Conservation (phyloP, 2,888 invertebrate genomes). For the Coremacera marginata region DNA sequence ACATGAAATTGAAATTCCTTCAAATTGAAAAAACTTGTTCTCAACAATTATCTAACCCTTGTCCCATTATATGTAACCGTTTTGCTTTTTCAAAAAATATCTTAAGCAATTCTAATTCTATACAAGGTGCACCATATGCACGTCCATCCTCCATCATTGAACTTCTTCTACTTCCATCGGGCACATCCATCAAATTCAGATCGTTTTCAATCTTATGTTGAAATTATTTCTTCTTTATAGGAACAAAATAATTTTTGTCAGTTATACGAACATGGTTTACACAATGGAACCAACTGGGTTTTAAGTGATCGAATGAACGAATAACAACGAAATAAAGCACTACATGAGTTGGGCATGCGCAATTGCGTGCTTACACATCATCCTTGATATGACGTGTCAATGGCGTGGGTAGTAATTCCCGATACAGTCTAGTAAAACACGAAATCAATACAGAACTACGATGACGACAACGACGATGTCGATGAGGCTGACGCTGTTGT, state of each 20-base stretch:
- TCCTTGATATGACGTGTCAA: neutral
- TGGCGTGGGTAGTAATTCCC: neutral
- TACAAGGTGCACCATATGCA: neutral
- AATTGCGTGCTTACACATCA: slow-evolving; percentile 7
- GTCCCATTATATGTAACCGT: too few species aligned
- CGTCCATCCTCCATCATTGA: neutral
- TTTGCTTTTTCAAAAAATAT: too few species aligned
- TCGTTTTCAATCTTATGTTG: neutral
- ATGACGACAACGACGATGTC: neutral
- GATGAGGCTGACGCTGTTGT: neutral
- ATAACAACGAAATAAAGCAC: neutral
- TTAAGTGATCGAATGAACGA: neutral
- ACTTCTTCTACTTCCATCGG: neutral
- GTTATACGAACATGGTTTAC: neutral
- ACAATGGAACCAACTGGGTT: neutral
- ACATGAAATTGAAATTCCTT: too few species aligned
- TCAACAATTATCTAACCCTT: too few species aligned
- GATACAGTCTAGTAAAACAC: slow-evolving; percentile 39
- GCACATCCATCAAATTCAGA: neutral
- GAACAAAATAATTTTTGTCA: neutral
- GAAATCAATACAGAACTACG: too few species aligned
- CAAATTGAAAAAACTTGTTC: too few species aligned
- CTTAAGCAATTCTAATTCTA: too few species aligned
- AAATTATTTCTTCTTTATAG: neutral
- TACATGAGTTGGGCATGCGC: neutral